These are phyloP conservation scores for Phylloscopus whistleri DNA, from an alignment of 2,113 vertebrate species.

Conservation along the genomic window DNA sequence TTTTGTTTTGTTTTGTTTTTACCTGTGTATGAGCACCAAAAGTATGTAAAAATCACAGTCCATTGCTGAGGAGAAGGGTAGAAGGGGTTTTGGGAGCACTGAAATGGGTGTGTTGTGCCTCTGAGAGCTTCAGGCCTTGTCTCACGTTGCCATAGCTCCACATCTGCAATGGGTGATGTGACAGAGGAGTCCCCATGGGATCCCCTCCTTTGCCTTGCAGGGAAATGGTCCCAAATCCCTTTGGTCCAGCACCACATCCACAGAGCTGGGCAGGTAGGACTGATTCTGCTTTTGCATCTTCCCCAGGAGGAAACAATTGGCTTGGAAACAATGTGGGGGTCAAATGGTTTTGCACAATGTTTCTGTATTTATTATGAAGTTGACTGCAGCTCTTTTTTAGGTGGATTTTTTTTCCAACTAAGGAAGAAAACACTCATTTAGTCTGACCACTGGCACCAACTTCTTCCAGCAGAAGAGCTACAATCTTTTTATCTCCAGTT, in stretches of 20 bases:
- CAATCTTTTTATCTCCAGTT: not conserved
- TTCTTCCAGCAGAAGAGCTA: not conserved
- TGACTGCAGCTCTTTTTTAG: not conserved
- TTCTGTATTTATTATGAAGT: not conserved
- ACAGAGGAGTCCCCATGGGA: not conserved
- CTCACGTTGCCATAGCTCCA: not conserved
- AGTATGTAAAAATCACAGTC: not conserved
- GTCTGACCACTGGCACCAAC: not conserved
- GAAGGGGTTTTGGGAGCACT: not conserved
- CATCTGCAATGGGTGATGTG: fast-evolving
- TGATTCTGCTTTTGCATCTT: not conserved
- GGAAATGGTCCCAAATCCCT: not conserved
- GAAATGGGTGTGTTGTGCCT: not conserved
- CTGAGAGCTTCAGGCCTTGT: not conserved
- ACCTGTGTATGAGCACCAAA: not conserved
- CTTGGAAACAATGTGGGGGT: fast-evolving
- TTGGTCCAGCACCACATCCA: not conserved
- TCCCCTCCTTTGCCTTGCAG: not conserved
- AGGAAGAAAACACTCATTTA: not conserved
- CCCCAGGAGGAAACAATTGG: not conserved
- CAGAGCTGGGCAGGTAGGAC: not conserved
- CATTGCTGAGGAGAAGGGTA: not conserved
- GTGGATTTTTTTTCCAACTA: not conserved
- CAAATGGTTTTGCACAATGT: not conserved
- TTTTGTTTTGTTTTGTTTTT: too few species aligned